Percentiles rank a stretch among this genome's conserved stretches.
phyloP scores from a whole-genome alignment of 2,797 vertebrate species.

The Gambusia yucatana region DNA sequence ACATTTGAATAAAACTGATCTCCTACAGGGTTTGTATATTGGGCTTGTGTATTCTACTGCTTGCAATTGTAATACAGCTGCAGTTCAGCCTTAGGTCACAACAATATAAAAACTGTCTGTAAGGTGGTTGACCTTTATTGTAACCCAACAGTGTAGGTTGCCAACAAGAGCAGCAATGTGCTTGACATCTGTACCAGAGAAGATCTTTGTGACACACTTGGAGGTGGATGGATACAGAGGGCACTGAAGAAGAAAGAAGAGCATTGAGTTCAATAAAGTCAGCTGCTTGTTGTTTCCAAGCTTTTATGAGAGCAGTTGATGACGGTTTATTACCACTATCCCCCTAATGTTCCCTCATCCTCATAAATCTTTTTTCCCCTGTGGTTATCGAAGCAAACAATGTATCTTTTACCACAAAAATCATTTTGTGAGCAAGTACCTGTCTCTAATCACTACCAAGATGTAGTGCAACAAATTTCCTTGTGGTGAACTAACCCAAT shows the following conservation, averaged over 20 bases:
- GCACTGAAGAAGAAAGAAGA: not conserved
- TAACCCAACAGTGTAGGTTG: slow-evolving; percentile 32
- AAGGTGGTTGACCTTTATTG: slow-evolving; percentile 50
- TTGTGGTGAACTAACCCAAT: slow-evolving; percentile 34
- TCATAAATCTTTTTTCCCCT: slow-evolving; percentile 5
- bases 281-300: slow-evolving; percentile 35
- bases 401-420: not conserved
- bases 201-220: slow-evolving; percentile 4
- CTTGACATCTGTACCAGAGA: slow-evolving; percentile 5
- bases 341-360: not conserved
- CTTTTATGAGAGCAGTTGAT: slow-evolving; percentile 17
- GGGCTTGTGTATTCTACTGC: slow-evolving; percentile 81
- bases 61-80: slow-evolving; percentile 35
- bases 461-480: slow-evolving; percentile 19
- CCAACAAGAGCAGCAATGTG: slow-evolving; percentile 24
- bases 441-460: not conserved
- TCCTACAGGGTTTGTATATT: slow-evolving; percentile 76
- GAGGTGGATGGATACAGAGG: not conserved
- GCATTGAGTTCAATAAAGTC: slow-evolving; percentile 22
- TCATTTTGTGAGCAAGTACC: slow-evolving; percentile 1
- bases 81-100: slow-evolving; percentile 65
- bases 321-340: slow-evolving; percentile 16
- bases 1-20: slow-evolving; percentile 77
- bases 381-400: slow-evolving; percentile 2
- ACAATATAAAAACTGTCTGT: slow-evolving; percentile 59